Percentiles rank a stretch among this genome's conserved stretches.
phyloP scores from a whole-genome alignment of 2,888 invertebrate species.

The Pasiphila rectangulata region DNA sequence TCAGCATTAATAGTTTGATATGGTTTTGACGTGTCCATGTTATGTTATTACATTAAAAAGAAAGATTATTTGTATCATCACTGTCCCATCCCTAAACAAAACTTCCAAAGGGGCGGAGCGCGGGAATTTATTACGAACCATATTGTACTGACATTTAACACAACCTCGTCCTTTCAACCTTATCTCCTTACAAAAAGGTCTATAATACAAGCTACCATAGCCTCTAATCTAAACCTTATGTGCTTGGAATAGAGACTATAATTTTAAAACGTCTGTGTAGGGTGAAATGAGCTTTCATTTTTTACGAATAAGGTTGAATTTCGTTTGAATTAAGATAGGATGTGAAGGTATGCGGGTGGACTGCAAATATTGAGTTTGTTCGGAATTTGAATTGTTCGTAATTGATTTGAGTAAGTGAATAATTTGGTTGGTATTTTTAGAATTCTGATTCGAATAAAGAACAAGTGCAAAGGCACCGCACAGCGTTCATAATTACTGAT shows the following conservation, averaged over 20 bases:
- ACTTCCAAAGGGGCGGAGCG: slow-evolving; percentile 50
- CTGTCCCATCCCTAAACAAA: slow-evolving; percentile 40
- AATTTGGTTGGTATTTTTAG: background rate
- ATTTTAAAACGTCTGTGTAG: background rate
- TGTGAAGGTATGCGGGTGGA: slow-evolving; percentile 28
- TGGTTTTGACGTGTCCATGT: too few relatives aligned
- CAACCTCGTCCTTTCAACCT: slow-evolving; percentile 23
- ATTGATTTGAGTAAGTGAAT: slow-evolving; percentile 14
- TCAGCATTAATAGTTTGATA: too few relatives aligned
- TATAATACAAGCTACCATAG: slow-evolving; percentile 32
- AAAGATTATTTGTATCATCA: too few relatives aligned
- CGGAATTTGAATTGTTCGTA: slow-evolving; percentile 13
- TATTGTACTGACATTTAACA: slow-evolving; percentile 60
- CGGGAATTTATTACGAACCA: slow-evolving; percentile 65
- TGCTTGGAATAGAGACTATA: background rate
- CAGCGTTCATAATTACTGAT: too few relatives aligned
- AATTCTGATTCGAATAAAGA: background rate
- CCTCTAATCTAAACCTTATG: background rate
- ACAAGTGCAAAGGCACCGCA: too few relatives aligned
- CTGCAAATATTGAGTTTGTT: slow-evolving; percentile 21
- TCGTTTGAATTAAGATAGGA: background rate
- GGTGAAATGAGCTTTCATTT: background rate
- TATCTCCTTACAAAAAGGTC: slow-evolving; percentile 34
- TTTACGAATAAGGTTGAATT: slow-evolving; percentile 4
- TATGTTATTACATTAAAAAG: too few relatives aligned